Conservation (phyloP, 2,888 invertebrate genomes). For the Drosophila ezoana region DNA sequence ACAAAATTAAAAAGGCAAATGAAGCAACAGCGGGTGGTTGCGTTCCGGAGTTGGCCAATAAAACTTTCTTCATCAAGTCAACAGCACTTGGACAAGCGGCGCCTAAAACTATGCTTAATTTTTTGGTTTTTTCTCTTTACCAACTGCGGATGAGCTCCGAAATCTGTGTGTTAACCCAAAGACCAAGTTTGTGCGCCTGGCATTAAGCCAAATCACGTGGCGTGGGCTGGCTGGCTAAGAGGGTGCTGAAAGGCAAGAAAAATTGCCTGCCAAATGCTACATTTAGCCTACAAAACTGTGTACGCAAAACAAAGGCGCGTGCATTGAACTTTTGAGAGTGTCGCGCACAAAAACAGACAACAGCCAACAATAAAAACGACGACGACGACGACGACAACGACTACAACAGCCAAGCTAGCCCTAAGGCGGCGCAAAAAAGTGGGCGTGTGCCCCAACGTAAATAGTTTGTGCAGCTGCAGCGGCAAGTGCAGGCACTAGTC, state of each 20-base stretch:
- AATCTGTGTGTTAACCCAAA: slow-evolving; percentile 65
- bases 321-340: slow-evolving; percentile 67
- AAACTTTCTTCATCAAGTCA: slow-evolving; percentile 81
- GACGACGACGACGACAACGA: slow-evolving; percentile 5
- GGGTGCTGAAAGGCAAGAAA: slow-evolving; percentile 44
- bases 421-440: slow-evolving; percentile 49
- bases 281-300: slow-evolving; percentile 61
- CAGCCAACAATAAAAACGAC: slow-evolving; percentile 1
- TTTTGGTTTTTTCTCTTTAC: slow-evolving; percentile 43
- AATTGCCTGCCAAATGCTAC: slow-evolving; percentile 59
- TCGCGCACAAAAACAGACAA: slow-evolving; percentile 30
- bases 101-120: slow-evolving; percentile 74
- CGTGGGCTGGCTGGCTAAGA: slow-evolving; percentile 39
- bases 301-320: slow-evolving; percentile 68
- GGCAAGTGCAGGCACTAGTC: slow-evolving; percentile 28
- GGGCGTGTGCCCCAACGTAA: slow-evolving; percentile 66
- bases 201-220: slow-evolving; percentile 59
- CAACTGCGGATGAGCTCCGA: slow-evolving; percentile 34
- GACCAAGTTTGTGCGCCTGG: slow-evolving; percentile 74
- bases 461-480: slow-evolving; percentile 63
- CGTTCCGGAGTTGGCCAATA: slow-evolving; percentile 52
- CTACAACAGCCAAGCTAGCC: slow-evolving; percentile 9
- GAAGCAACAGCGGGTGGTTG: slow-evolving; percentile 16
- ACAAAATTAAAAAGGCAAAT: slow-evolving; percentile 66
- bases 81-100: slow-evolving; percentile 55